phyloP scores from a whole-genome alignment of 1,140 invertebrate genomes.

The Diorhabda sublineata region DNA sequence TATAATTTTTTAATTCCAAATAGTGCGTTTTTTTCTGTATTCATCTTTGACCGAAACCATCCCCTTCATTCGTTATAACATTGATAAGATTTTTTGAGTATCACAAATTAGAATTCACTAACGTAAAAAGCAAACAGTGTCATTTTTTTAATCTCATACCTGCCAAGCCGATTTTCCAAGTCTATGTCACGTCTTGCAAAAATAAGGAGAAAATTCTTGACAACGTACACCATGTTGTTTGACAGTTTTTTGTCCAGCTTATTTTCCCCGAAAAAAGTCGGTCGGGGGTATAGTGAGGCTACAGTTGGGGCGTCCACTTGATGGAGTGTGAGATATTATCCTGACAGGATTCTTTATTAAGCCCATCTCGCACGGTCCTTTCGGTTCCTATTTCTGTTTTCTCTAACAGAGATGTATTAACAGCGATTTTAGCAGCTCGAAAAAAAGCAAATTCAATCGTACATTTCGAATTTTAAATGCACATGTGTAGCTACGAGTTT shows the following conservation, averaged over 20 bases:
- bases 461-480: no score
- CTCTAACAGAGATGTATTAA: no score
- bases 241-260: slow-evolving; percentile 6
- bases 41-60: no score
- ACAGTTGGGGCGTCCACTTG: slow-evolving; percentile 16
- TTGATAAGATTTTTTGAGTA: no score
- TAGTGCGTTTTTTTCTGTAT: no score
- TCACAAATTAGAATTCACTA: no score
- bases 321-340: slow-evolving; percentile 32
- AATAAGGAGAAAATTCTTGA: background rate
- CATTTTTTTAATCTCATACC: background rate
- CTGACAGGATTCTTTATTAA: slow-evolving; percentile 34
- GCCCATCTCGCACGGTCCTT: slow-evolving; percentile 25
- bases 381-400: slow-evolving; percentile 20
- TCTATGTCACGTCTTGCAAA: background rate
- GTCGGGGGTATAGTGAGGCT: slow-evolving; percentile 7
- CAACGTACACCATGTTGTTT: background rate
- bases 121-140: background rate
- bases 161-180: background rate
- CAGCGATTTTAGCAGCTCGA: no score
- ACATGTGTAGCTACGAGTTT: no score
- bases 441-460: no score
- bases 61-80: no score
- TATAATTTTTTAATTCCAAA: no score
- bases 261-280: slow-evolving; percentile 4